phyloP scores from a whole-genome alignment of 1,140 invertebrate species.

The Diachasmimorpha longicaudata region DNA sequence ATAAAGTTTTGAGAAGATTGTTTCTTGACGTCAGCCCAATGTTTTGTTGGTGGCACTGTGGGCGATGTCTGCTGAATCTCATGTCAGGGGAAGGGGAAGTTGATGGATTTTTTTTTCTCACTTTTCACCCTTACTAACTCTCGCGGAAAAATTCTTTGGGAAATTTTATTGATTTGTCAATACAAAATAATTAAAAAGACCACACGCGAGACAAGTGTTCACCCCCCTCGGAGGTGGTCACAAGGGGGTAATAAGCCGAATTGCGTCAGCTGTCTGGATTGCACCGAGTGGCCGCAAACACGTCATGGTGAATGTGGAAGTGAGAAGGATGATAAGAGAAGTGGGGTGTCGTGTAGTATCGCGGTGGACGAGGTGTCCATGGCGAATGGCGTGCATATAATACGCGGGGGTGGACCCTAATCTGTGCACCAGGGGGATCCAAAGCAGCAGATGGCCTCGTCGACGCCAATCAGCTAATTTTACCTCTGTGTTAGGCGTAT shows the following conservation, averaged over 20 bases:
- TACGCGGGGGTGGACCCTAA: conserved; percentile 1
- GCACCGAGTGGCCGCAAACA: conserved; percentile 23
- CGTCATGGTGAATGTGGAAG: background rate
- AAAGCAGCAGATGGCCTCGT: conserved; percentile 41
- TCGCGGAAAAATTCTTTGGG: no score
- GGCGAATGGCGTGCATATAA: conserved; percentile 1
- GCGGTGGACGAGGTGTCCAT: conserved; percentile 17
- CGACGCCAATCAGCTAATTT: conserved; percentile 46
- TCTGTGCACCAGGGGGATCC: background rate
- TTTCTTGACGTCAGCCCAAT: background rate
- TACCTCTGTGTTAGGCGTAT: conserved; percentile 23
- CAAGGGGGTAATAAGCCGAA: conserved; percentile 41
- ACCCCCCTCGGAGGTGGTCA: background rate
- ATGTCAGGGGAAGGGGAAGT: no score
- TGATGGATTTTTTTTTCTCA: no score
- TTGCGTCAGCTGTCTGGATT: conserved; percentile 40
- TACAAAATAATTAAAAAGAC: background rate
- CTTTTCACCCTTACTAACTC: no score
- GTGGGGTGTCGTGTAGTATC: background rate
- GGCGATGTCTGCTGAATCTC: no score
- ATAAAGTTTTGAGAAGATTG: background rate
- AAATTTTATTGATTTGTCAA: no score
- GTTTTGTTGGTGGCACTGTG: no score
- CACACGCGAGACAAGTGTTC: background rate
- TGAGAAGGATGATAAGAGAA: background rate